phyloP scores from a whole-genome alignment of 2,888 invertebrate genomes.

The Thymelicus sylvestris region DNA sequence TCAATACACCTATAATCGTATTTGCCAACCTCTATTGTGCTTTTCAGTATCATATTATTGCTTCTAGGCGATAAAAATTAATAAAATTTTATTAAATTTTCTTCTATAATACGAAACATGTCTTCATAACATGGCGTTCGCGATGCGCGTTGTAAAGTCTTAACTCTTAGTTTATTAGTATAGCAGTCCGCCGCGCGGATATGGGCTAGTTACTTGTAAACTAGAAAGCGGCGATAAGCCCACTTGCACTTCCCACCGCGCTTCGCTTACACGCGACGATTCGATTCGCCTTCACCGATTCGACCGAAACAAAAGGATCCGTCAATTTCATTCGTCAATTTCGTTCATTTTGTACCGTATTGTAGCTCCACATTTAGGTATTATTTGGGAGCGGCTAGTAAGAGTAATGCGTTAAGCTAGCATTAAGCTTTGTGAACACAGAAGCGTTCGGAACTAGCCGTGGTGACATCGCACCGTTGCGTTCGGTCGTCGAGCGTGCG shows the following conservation, averaged over 20 bases:
- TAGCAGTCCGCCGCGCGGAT: not conserved
- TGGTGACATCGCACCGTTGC: not conserved
- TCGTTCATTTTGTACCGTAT: no score
- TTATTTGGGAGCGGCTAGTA: not conserved
- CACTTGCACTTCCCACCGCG: conserved; percentile 25
- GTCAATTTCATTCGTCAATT: no score
- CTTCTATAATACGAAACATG: no score
- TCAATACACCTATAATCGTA: no score
- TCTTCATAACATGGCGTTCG: not conserved
- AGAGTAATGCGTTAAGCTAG: not conserved
- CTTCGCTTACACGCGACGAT: conserved; percentile 8
- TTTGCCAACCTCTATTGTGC: no score
- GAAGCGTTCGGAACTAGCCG: no score
- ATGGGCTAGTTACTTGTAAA: conserved; percentile 10
- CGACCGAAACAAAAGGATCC: not conserved
- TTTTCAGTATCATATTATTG: no score
- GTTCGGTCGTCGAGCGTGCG: conserved; percentile 19
- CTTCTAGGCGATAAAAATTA: no score
- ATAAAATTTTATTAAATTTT: no score
- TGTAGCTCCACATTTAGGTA: no score
- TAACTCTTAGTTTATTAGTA: not conserved
- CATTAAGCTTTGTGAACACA: not conserved
- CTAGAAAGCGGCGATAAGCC: conserved; percentile 33
- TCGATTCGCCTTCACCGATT: not conserved
- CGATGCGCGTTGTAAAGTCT: not conserved